These are phyloP conservation scores for Perca fluviatilis DNA, from an alignment of 2,113 vertebrate genomes.

Conservation along the genomic window DNA sequence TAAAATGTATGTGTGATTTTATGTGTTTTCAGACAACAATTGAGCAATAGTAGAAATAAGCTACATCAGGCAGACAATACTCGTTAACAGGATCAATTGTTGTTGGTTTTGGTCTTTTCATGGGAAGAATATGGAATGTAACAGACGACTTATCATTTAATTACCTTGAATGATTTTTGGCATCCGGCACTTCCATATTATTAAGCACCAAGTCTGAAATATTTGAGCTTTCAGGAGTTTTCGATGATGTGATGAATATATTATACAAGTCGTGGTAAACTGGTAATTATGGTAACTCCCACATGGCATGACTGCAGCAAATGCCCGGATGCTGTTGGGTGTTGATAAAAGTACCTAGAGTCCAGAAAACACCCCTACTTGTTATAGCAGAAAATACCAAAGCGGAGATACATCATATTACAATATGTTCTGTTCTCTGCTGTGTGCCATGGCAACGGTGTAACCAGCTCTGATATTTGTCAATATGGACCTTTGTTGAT, in stretches of 20 bases:
- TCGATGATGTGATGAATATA: background rate
- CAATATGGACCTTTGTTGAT: constrained; percentile 54
- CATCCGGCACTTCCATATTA: background rate
- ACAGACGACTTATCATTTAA: background rate
- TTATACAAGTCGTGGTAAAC: background rate
- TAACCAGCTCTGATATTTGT: constrained; percentile 32
- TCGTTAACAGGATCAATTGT: background rate
- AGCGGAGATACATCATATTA: background rate
- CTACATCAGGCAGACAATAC: background rate
- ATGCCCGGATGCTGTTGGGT: background rate
- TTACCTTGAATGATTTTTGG: background rate
- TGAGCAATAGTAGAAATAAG: background rate
- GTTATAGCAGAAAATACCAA: background rate
- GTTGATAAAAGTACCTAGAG: background rate
- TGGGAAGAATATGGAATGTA: background rate
- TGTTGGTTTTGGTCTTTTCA: background rate
- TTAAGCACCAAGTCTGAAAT: background rate
- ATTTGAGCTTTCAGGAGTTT: background rate
- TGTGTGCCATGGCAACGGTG: background rate
- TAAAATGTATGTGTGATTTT: background rate
- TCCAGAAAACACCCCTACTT: background rate
- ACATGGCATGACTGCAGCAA: background rate
- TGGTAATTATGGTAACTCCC: background rate
- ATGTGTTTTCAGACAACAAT: background rate
- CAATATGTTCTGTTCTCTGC: constrained; percentile 9